Base-by-base conservation (phyloP, 2,113 vertebrate species). In the Elgaria multicarinata region DNA sequence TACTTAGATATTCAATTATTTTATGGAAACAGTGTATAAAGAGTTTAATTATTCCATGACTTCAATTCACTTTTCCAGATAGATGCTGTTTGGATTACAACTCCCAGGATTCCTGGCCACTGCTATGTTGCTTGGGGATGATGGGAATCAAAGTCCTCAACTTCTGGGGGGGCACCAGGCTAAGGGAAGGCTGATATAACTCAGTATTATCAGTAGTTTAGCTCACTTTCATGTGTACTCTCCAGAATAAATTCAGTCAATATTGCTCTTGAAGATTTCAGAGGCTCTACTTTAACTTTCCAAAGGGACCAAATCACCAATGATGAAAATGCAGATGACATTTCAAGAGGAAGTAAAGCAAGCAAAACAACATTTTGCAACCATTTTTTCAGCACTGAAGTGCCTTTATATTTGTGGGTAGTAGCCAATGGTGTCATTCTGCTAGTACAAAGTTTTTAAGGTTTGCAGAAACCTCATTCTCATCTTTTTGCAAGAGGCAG, bases 1-100 rank as follows among this genome's bases (percentile, higher is more conserved):
- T n/a, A 90, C 86, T 72, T 90, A 16, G 87, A 87, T 90, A 92
- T 81, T 93, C 88, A 94, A 87, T 94, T 96, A 92, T 69, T 87
- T 92, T 94, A 86, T 77, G 89, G 82, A 94, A 96, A 95, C 33
- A 79, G 28, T 86, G 42, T 87, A 79, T 91, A 80, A 94, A 95
- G 39, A 20, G 14, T 91, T 96, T 88, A 91, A 74, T 90, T 94
- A 85, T 93, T 93, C 91, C 88, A 0, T 91, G 80, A 86, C 88
- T 91, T 88, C 64, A 66, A 91, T 64, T 44, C 79, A 88, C 39
- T 87, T 87, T 83, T 94, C 50, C 91, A 85, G 80, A 77, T 90
- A 67, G 16, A 36, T 85, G 22, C 77, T 92, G 74, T 86, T 85
- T 53, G 50, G 10, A 53, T 10, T 6, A 53, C 50, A 53, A 53